A percentile compares a stretch with the other conserved stretches of the same genome.
These are phyloP conservation scores for Schizopygopsis pylzovi DNA, from an alignment of 2,797 vertebrate genomes.

Conservation along the genomic window DNA sequence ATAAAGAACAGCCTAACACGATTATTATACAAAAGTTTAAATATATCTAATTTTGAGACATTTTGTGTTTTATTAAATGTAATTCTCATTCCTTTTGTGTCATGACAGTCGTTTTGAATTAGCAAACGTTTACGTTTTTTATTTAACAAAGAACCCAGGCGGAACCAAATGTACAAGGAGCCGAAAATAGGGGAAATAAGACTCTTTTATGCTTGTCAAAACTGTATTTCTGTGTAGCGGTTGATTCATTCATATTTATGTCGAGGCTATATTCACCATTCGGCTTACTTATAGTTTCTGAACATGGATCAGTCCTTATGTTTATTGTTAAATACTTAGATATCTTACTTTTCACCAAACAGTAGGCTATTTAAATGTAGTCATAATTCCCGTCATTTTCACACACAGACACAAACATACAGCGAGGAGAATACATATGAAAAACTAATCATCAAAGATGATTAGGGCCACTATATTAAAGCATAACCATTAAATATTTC, in stretches of 20 bases:
- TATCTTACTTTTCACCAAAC: not conserved
- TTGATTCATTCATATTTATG: not conserved
- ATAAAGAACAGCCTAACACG: not conserved
- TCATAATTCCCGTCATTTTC: not conserved
- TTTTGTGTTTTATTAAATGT: not conserved
- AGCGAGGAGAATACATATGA: not conserved
- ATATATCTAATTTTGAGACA: not conserved
- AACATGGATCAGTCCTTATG: not conserved
- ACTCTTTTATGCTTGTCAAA: not conserved
- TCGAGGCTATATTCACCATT: not conserved
- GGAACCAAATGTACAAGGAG: not conserved
- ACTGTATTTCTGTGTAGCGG: not conserved
- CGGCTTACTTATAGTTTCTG: not conserved
- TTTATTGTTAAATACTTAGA: not conserved
- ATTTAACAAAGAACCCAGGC: not conserved
- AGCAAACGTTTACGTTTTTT: not conserved
- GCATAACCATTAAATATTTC: not conserved
- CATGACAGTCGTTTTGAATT: not conserved
- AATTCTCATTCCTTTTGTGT: not conserved
- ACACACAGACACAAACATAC: not conserved
- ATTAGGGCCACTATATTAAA: not conserved
- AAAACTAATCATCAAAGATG: not conserved
- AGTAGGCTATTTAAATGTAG: not conserved
- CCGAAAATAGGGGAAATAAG: not conserved
- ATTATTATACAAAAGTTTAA: not conserved